Base-by-base conservation (phyloP, 2,888 invertebrate genomes). In the Endomychus coccineus region DNA sequence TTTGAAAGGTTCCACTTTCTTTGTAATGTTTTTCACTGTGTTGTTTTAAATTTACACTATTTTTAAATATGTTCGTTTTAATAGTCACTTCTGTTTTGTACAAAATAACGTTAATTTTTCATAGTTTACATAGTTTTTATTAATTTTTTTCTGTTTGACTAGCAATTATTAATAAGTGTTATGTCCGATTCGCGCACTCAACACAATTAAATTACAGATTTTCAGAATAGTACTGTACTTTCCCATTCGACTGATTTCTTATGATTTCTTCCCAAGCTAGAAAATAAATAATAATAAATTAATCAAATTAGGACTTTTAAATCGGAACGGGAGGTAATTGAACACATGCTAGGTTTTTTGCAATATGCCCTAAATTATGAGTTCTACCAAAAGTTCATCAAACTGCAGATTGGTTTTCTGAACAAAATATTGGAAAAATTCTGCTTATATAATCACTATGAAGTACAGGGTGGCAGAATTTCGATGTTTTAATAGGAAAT, bases 231-330 rank as follows among this genome's bases (percentile, higher is more conserved):
- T 73, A 74, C 58, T 72, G 68, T 43, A 75, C 71, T 58, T 71
- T 70, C 44, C 69, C 69, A 29, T 61, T 56, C 32, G 64, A 45
- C 40, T 59, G 55, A 35, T 73, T 71, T 58, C 78, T 64, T 55
- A 80, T 73, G 7, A 46, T 40, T 55, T 82, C 83, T 52, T 81
- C 79, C 84, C 84, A 85, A 37, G 83, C 84, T 85, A 72, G 71
- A 46, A 50, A 33, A 49, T 42, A 50, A 49, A 50, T 16, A 45
- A 46, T 45, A 36, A 25, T 2, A n/a, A 25, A 17, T 32, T 35
- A 42, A 27, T 39, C 23, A n/a, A 34, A 17, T 5, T 10, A 17
- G 16, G 3, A 12, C 12, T 10, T 34, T 16, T 7, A 10, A 33
- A 3, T 27, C 27, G 10, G n/a, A 1, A 25, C 6, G 29, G 13